Evolutionary conservation across 2,888 invertebrate species (phyloP).

Genomic region (Caenorhabditis plicata): DNA sequence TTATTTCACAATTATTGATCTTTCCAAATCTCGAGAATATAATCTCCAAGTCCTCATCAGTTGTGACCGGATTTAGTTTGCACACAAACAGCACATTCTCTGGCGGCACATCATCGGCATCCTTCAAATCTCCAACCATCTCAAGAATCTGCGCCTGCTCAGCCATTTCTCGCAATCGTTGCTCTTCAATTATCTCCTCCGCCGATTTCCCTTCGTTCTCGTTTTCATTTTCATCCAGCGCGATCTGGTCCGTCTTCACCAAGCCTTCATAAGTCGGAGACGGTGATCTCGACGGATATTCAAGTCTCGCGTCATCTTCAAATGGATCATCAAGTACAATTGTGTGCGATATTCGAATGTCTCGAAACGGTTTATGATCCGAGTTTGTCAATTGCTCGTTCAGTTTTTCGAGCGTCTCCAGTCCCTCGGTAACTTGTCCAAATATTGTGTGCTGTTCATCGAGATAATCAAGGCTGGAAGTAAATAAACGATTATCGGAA

Average conservation of each 20-base stretch:
- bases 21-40: conserved; percentile 80
- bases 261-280: conserved; percentile 78
- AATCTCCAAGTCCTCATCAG: conserved; percentile 85
- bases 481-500: too few relatives aligned
- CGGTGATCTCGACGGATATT: conserved; percentile 82
- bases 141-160: conserved; percentile 94
- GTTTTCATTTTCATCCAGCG: conserved; percentile 58
- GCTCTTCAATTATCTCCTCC: conserved; percentile 82
- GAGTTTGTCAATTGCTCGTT: conserved; percentile 92
- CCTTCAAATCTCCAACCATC: conserved; percentile 95
- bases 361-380: conserved; percentile 85
- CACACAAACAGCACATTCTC: conserved; percentile 99
- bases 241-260: conserved; percentile 54
- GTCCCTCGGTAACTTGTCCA: conserved; percentile 85
- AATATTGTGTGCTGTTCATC: conserved; percentile 89
- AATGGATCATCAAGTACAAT: conserved; percentile 93
- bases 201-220: conserved; percentile 80
- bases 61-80: conserved; percentile 96
- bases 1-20: conserved; percentile 75
- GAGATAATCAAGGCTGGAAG: conserved; percentile 76
- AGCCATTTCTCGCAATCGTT: conserved; percentile 87
- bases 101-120: conserved; percentile 94
- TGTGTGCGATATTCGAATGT: conserved; percentile 93
- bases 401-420: conserved; percentile 78
- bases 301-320: conserved; percentile 80